Evolutionary conservation across 2,888 invertebrate species (phyloP), one percentile per base, ranked within the genome.

Genomic region (Chaitophorus viminalis): DNA sequence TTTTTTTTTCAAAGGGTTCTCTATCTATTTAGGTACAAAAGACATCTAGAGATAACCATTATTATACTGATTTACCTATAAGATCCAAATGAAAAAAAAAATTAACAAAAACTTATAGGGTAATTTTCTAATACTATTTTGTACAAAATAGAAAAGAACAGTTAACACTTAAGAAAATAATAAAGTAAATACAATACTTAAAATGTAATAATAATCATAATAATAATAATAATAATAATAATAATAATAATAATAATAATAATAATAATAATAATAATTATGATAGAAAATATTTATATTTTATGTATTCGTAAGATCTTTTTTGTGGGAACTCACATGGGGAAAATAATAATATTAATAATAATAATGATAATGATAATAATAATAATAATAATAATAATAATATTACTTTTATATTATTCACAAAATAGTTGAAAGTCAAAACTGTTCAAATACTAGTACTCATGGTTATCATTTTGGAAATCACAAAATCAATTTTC

Each of bases 71-170:
- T 81, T 81, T n/a, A 81, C 74, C 74, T 87, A 87, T 74, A 60
- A 81, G 81, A 87, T 87, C 87, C 87, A 81, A 87, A 68, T 46
- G 74, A 87, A 87, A 87, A 87, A 81, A 83, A 79, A 87, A 87
- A 87, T 74, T 81, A 79, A 87, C 79, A 79, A 87, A 86, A 87
- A 87, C 79, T 81, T 87, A 86, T 72, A 79, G n/a, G 75, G 29
- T 74, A 74, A 60, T 65, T 87, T 75, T 81, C 81, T 60, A 81
- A 87, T 87, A 81, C 46, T 81, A 81, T 81, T 87, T 87, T 87
- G 87, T 87, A 87, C 87, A 87, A 87, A 87, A 87, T 87, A 87
- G 87, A 87, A 79, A 87, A 87, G 78, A 87, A 87, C 87, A 87
- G 87, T 87, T 87, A 87, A 87, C 87, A 87, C 87, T 87, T 87